Percentiles rank a stretch among this genome's conserved stretches.
Evolutionary conservation across 1,140 invertebrate species (phyloP).

Genomic region (Drosophila murphyi): DNA sequence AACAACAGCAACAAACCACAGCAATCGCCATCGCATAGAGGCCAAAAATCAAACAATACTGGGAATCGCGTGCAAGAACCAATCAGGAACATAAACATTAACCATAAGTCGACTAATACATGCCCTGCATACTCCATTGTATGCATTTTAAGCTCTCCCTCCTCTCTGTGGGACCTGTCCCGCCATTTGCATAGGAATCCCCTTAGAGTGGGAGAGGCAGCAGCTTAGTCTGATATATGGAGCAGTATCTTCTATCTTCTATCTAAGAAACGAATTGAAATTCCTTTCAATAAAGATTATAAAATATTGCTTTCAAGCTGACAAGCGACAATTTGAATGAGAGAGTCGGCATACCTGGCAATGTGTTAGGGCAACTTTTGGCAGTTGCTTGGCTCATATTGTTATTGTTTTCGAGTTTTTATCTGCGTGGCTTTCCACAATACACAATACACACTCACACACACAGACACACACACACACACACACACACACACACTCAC

Average conservation of each 20-base stretch:
- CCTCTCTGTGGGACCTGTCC: neutral
- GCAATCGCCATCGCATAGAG: constrained; percentile 5
- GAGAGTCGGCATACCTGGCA: neutral
- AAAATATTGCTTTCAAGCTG: neutral
- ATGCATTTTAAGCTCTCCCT: neutral
- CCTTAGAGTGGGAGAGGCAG: constrained; percentile 15
- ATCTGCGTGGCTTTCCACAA: constrained; percentile 13
- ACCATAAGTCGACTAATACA: neutral
- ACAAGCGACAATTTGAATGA: neutral
- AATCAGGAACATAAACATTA: constrained; percentile 4
- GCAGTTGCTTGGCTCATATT: constrained; percentile 22
- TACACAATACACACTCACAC: neutral
- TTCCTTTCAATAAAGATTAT: neutral
- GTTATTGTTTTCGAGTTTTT: constrained; percentile 25
- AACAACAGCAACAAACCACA: neutral
- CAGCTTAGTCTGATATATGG: constrained; percentile 34
- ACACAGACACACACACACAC: neutral
- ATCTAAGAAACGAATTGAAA: neutral
- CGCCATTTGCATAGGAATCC: constrained; percentile 43
- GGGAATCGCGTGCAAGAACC: constrained; percentile 42
- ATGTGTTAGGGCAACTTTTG: constrained; percentile 27
- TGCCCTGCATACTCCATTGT: constrained; percentile 7
- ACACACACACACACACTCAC: constrained; percentile 1
- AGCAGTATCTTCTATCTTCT: neutral
- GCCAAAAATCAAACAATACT: constrained; percentile 22